Base-by-base conservation (phyloP, 2,888 invertebrate species). In the Conops quadrifasciatus region DNA sequence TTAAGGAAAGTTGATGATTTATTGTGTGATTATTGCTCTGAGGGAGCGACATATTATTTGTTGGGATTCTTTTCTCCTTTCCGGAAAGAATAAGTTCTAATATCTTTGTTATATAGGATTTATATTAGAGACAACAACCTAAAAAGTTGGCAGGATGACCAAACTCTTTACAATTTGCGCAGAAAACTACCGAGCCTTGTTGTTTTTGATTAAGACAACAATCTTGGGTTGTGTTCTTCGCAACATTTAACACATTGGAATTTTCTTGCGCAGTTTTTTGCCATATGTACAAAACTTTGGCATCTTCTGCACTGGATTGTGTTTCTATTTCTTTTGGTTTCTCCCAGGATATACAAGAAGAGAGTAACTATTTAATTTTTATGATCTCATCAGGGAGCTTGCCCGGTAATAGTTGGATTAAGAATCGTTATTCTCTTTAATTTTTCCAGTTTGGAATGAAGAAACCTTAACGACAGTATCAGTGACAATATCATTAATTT, bases 311-410 rank as follows among this genome's bases (percentile, higher is more conserved):
- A 64, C 15, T 64, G 59, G 2, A 45, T 11, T 0, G 60, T 30
- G 36, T 60, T 26, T 7, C 19, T 60, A 24, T 60, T 60, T 60
- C 19, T 43, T 24, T 59, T 59, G 30, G 59, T 62, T 62, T 62
- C 45, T 62, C 62, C 62, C 62, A 62, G 11, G 36, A 13, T n/a
- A 62, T 43, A 3, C 21, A 21, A 1, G 62, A 43, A 3, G n/a
- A 9, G 21, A 62, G 30, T 1, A 60, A 9, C 2, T 15, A 43
- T 60, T 19, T 62, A 4, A 62, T 60, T 60, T 60, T 60, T n/a
- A 36, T 5, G 16, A 60, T 60, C 19, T 56, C 53, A 56, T 56
- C 53, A 4, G n/a, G 21, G 21, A 16, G 49, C 9, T 9, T 9
- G 36, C 36, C 36, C 36, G 36, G 36, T 4, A 36, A 9, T 36